These are phyloP conservation scores for Phlogophora meticulosa DNA, from an alignment of 2,888 invertebrate genomes.

Conservation along the genomic window DNA sequence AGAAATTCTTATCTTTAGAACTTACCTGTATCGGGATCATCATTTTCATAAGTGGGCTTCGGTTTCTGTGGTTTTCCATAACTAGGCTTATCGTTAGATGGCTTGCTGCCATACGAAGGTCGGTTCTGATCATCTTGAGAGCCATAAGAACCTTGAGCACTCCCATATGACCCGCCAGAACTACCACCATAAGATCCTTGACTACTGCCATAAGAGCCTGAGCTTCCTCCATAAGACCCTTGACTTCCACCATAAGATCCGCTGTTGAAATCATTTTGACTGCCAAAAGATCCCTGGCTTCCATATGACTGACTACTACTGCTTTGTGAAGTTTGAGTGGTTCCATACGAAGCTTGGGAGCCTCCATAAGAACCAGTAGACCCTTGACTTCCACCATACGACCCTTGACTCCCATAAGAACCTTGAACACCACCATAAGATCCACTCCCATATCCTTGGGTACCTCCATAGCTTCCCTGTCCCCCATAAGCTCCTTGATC, in stretches of 20 bases:
- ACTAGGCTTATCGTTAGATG: constrained; percentile 40
- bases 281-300: constrained; percentile 20
- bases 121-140: constrained; percentile 43
- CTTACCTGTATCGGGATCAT: constrained; percentile 43
- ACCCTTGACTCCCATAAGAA: constrained; percentile 28
- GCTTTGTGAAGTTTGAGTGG: constrained; percentile 38
- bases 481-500: constrained; percentile 33
- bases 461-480: constrained; percentile 42
- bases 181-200: constrained; percentile 36
- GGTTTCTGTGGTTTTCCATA: constrained; percentile 59
- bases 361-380: constrained; percentile 37
- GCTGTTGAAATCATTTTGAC: constrained; percentile 27
- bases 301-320: constrained; percentile 21
- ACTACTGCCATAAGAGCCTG: constrained; percentile 33
- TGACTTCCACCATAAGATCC: constrained; percentile 38
- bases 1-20: too few species aligned
- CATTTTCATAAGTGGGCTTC: constrained; percentile 55
- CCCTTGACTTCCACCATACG: constrained; percentile 47
- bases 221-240: constrained; percentile 32
- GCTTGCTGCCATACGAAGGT: constrained; percentile 46
- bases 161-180: constrained; percentile 44
- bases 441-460: constrained; percentile 21
- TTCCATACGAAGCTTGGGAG: constrained; percentile 39
- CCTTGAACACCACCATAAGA: constrained; percentile 34
- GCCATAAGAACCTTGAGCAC: constrained; percentile 25